Evolutionary conservation across 2,888 invertebrate genomes (phyloP).

Genomic region (Mesorhabditis spiculigera): DNA sequence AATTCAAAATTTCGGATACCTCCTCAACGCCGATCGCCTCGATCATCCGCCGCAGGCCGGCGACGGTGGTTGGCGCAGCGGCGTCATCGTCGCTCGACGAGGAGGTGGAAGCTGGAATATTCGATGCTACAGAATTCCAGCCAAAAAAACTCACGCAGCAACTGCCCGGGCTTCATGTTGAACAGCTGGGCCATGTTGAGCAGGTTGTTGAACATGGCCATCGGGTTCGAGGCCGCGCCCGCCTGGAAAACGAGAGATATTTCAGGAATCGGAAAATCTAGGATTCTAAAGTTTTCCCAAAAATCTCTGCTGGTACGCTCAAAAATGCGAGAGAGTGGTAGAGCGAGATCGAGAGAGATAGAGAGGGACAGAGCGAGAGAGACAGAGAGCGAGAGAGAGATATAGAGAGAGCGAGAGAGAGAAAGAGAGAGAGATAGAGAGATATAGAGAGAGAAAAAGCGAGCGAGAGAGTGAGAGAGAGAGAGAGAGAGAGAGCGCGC

Average conservation of each 20-base stretch:
- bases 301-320: too few species aligned
- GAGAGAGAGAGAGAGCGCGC: constrained; percentile 7
- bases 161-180: constrained; percentile 9
- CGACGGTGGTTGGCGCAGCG: neutral
- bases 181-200: constrained; percentile 25
- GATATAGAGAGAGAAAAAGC: too few species aligned
- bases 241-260: constrained; percentile 7
- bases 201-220: constrained; percentile 20
- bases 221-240: neutral
- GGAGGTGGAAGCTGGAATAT: constrained; percentile 3
- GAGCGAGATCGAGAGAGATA: too few species aligned
- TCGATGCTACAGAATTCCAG: too few species aligned
- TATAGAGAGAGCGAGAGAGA: constrained; percentile 9
- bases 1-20: neutral
- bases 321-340: too few species aligned
- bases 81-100: neutral
- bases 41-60: neutral
- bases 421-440: constrained; percentile 10
- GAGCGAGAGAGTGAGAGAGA: constrained; percentile 7
- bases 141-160: constrained; percentile 6
- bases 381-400: too few species aligned
- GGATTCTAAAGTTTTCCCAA: too few species aligned
- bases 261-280: too few species aligned
- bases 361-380: too few species aligned
- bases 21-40: neutral